Conservation (phyloP, 2,797 vertebrate genomes). For the Xenops minutus region DNA sequence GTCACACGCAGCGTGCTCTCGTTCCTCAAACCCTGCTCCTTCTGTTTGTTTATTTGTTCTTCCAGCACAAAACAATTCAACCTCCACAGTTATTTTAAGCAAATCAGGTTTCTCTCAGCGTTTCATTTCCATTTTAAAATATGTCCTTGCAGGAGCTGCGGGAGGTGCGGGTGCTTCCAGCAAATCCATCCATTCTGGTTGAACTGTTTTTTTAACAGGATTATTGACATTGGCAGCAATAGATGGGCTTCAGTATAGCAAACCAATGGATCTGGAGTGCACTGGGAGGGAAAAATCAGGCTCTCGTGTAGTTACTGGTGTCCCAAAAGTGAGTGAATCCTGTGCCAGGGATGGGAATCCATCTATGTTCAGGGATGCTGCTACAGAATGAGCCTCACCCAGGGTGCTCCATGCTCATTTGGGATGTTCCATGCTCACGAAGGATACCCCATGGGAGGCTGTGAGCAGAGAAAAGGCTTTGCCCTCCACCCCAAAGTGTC, state of each 20-base stretch:
- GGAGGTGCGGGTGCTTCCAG: background rate
- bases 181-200: background rate
- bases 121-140: conserved; percentile 61
- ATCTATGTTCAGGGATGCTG: background rate
- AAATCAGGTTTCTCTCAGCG: conserved; percentile 15
- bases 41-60: conserved; percentile 26
- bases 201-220: background rate
- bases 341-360: rapidly evolving
- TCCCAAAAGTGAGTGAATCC: background rate
- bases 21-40: conserved; percentile 41
- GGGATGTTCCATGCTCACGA: background rate
- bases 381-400: background rate
- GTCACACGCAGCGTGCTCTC: background rate
- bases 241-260: background rate
- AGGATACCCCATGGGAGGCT: background rate
- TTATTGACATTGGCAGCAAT: background rate
- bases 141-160: background rate
- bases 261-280: background rate
- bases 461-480: rapidly evolving
- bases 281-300: background rate
- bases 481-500: rapidly evolving
- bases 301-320: rapidly evolving
- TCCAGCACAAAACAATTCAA: conserved; percentile 13
- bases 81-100: conserved; percentile 54
- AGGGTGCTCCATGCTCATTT: background rate